phyloP scores from a whole-genome alignment of 1,140 invertebrate species.

The Drosophila kepulauana region DNA sequence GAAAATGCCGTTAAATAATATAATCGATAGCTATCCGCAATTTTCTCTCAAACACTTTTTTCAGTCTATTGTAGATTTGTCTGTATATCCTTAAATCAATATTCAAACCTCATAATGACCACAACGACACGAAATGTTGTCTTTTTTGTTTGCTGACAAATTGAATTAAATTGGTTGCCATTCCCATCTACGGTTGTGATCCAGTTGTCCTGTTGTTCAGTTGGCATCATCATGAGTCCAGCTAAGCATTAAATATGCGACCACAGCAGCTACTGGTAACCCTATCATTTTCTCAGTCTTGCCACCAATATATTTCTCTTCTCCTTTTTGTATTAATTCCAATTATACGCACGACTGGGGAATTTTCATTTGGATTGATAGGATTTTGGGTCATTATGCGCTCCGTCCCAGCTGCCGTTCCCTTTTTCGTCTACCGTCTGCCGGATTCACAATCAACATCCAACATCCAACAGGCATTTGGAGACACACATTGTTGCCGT shows the following conservation, averaged over 20 bases:
- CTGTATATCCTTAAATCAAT: neutral
- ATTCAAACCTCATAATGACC: neutral
- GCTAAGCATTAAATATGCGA: constrained; percentile 49
- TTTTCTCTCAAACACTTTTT: neutral
- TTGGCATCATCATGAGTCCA: neutral
- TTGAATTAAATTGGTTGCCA: constrained; percentile 69
- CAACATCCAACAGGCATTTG: constrained; percentile 55
- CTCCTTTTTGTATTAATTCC: constrained; percentile 78
- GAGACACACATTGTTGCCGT: constrained; percentile 36
- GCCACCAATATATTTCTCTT: constrained; percentile 56
- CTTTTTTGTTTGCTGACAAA: constrained; percentile 58
- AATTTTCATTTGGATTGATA: constrained; percentile 81
- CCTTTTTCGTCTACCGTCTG: neutral
- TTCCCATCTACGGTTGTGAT: constrained; percentile 8
- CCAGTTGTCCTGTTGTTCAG: constrained; percentile 16
- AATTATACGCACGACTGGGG: constrained; percentile 81
- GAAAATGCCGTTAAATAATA: too few species aligned
- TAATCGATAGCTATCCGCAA: too few species aligned
- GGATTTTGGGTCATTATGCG: constrained; percentile 76
- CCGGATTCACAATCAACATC: constrained; percentile 53
- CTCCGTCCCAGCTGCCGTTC: neutral
- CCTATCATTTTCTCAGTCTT: constrained; percentile 12
- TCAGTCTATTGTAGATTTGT: neutral
- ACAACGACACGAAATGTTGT: constrained; percentile 14
- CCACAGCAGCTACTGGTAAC: constrained; percentile 9